Evolutionary conservation across 2,888 invertebrate genomes (phyloP).

Genomic region (Iphiclides podalirius): DNA sequence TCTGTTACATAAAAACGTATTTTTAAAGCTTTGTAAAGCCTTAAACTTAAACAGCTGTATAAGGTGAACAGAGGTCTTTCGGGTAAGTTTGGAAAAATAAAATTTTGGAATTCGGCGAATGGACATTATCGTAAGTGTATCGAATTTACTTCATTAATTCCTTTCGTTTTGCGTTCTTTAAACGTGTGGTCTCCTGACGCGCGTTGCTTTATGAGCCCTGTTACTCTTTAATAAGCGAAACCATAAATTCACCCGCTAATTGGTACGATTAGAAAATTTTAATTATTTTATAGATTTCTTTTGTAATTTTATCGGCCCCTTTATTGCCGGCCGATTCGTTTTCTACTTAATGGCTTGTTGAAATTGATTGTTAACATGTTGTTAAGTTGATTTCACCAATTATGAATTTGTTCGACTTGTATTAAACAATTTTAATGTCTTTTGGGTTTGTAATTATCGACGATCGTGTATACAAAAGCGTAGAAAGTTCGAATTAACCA

Average conservation of each 20-base stretch:
- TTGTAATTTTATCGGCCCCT: slow-evolving; percentile 74
- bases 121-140: no score
- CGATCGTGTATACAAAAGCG: slow-evolving; percentile 18
- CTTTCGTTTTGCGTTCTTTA: no score
- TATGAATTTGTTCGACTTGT: slow-evolving; percentile 43
- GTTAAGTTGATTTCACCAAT: slow-evolving; percentile 66
- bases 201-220: slow-evolving; percentile 23
- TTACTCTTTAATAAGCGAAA: slow-evolving; percentile 49
- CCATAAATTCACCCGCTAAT: slow-evolving; percentile 70
- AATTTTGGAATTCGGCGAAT: no score
- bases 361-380: slow-evolving; percentile 73
- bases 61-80: no score
- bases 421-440: slow-evolving; percentile 35
- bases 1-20: no score
- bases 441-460: slow-evolving; percentile 22
- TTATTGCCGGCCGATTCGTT: slow-evolving; percentile 66
- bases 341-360: slow-evolving; percentile 64
- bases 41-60: no score
- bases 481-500: slow-evolving; percentile 10
- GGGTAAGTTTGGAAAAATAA: no score
- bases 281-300: slow-evolving; percentile 77
- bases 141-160: no score
- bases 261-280: slow-evolving; percentile 70
- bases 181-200: no score
- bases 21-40: no score